phyloP scores from a whole-genome alignment of 2,113 vertebrate species.

The Grammomys surdaster region DNA sequence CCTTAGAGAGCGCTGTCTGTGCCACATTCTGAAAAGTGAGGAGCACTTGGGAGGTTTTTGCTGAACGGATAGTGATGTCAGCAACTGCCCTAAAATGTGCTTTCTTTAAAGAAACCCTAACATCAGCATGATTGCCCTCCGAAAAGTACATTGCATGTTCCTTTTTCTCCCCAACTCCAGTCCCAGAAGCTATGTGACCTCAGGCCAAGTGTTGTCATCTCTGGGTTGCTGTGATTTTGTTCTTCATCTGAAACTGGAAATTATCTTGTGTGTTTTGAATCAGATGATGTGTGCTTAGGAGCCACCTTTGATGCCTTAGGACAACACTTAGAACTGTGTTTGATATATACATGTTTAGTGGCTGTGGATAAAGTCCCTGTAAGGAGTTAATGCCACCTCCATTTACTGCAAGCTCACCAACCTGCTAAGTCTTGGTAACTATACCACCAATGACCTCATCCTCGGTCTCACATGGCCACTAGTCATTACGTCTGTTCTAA shows the following conservation, averaged over 20 bases:
- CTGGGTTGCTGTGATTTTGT: neutral
- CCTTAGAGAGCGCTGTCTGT: neutral
- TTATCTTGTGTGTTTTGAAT: neutral
- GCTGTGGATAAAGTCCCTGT: neutral
- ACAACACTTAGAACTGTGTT: neutral
- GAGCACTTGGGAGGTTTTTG: neutral
- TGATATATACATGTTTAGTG: neutral
- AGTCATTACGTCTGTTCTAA: neutral
- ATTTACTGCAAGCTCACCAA: neutral
- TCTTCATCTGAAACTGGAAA: conserved; percentile 38
- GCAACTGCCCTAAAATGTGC: conserved; percentile 47
- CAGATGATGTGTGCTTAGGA: neutral
- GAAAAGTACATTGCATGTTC: neutral
- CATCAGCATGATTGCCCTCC: conserved; percentile 64
- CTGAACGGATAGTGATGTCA: conserved; percentile 51
- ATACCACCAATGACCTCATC: neutral
- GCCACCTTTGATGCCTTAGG: neutral
- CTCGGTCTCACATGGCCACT: neutral
- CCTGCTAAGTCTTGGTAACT: neutral
- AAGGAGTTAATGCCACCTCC: neutral
- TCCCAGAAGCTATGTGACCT: conserved; percentile 39
- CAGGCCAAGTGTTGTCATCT: conserved; percentile 50
- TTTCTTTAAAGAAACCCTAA: conserved; percentile 61
- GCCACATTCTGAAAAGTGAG: neutral
- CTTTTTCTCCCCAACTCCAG: conserved; percentile 1